A percentile compares a stretch with the other conserved stretches of the same genome.
Conservation (phyloP, 2,113 vertebrate genomes). For the Daubentonia madagascariensis region DNA sequence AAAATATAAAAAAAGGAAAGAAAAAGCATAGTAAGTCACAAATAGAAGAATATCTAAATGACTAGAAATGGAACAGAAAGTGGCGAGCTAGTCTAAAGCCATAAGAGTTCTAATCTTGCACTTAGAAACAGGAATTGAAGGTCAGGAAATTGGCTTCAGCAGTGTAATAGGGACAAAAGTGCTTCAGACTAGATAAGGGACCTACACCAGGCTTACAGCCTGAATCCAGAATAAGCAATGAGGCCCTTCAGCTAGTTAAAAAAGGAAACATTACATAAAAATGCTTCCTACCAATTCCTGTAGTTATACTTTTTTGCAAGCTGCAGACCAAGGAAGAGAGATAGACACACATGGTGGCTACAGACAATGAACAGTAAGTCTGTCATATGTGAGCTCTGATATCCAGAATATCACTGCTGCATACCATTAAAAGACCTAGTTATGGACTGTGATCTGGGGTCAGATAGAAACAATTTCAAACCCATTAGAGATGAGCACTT, state of each 20-base stretch:
- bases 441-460: not conserved
- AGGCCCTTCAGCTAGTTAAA: not conserved
- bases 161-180: not conserved
- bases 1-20: constrained; percentile 29
- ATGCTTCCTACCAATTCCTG: not conserved
- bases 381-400: not conserved
- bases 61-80: not conserved
- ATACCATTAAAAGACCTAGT: not conserved
- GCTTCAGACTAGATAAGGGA: not conserved
- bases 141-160: not conserved
- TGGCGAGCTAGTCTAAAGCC: not conserved
- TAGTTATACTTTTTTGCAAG: not conserved
- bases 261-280: not conserved
- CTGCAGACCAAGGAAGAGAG: not conserved
- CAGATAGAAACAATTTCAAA: not conserved
- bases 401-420: not conserved
- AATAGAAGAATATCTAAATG: not conserved
- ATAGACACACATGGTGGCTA: not conserved
- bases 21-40: not conserved
- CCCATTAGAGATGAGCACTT: not conserved
- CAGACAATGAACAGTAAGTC: not conserved
- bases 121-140: not conserved
- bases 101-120: not conserved
- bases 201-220: not conserved
- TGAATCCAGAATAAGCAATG: not conserved